Evolutionary conservation across 2,888 invertebrate genomes (phyloP).

Genomic region (Stegophylla sp.): DNA sequence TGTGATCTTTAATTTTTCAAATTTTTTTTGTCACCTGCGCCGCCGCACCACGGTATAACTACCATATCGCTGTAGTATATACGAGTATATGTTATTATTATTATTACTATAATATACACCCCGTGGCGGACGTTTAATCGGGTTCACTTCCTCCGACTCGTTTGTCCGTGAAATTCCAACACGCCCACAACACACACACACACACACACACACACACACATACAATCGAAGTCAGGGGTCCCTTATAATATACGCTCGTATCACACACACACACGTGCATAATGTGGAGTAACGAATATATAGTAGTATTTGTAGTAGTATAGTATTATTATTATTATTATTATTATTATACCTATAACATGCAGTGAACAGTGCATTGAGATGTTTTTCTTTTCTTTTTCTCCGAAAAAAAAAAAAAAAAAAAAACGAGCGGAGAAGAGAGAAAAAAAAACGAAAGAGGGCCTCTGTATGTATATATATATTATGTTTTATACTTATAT

Average conservation of each 20-base stretch:
- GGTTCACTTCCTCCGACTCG: slow-evolving; percentile 53
- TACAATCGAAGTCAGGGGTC: slow-evolving; percentile 14
- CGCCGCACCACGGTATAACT: neutral
- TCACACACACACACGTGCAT: neutral
- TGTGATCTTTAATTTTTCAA: slow-evolving; percentile 7
- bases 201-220: too few species aligned
- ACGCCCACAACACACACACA: slow-evolving; percentile 53
- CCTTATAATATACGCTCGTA: neutral
- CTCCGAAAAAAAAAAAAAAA: too few species aligned
- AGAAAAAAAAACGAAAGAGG: neutral
- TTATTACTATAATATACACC: slow-evolving; percentile 16
- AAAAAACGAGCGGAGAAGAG: neutral
- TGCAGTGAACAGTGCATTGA: neutral
- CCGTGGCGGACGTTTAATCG: slow-evolving; percentile 53
- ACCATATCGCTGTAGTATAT: neutral
- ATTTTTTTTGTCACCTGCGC: slow-evolving; percentile 41
- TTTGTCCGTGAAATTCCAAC: slow-evolving; percentile 56
- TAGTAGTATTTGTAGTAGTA: too few species aligned
- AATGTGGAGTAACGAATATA: too few species aligned
- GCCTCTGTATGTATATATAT: neutral
- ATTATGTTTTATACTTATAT: neutral
- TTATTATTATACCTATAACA: too few species aligned
- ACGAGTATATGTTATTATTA: neutral
- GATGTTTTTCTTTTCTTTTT: neutral
- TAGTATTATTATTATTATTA: too few species aligned